Evolutionary conservation across 1,140 invertebrate species (phyloP), one percentile per base, ranked within the genome.

Genomic region (Cryptotermes secundus): DNA sequence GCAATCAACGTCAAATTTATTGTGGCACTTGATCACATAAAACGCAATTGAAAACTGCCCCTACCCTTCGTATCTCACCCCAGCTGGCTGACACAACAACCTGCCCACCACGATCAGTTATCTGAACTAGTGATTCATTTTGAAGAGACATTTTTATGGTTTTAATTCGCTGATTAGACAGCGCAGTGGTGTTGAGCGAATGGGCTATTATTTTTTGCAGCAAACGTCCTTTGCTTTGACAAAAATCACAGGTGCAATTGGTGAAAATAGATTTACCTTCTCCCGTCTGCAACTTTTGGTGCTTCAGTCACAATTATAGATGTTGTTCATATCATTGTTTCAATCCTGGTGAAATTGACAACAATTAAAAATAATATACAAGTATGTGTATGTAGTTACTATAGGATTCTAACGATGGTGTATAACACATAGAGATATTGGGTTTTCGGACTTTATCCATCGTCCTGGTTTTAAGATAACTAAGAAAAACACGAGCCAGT

Each of bases 1-100:
- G 81, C 81, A 82, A 82, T 82, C 81, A 42, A 53, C 81, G 45
- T 45, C 81, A 82, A 82, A 82, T 82, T 82, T 82, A 82, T 82
- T 45, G 81, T 82, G 81, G 81, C 53, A 45, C 81, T 82, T 82
- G 81, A 82, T 82, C 81, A 82, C 81, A 82, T 45, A 82, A 82
- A 82, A 82, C 49, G 81, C 81, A 82, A 82, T 82, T 82, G 81
- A 82, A 82, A 82, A 82, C 45, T n/a, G 22, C n/a, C 80, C 22
- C 36, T 36, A 9, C 26, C n/a, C 80, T 34, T n/a, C 59, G 59
- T 72, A 3, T n/a, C 34, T 80, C 80, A 38, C 34, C 80, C 80
- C 34, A 38, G 16, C 14, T 34, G 6, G 2, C 34, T 38, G 80
- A 36, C 36, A 81, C 35, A 38, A n/a, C 80, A 36, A 42, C 80